Percentiles rank a stretch among this genome's conserved stretches.
Conservation (phyloP, 1,140 invertebrate species). For the Bombus sibiricus region DNA sequence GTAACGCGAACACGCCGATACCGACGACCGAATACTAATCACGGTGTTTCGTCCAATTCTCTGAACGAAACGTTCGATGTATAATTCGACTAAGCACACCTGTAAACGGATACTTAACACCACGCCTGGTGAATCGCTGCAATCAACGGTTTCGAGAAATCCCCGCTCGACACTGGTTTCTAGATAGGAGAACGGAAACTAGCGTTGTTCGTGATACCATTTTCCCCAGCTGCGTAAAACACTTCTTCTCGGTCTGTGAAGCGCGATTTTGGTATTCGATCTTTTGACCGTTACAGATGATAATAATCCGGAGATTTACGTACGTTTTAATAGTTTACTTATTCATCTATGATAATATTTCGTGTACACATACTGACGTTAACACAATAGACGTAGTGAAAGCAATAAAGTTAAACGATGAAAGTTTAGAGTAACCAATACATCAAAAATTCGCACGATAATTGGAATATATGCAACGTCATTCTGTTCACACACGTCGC, state of each 20-base stretch:
- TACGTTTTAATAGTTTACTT: too few relatives aligned
- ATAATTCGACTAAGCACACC: conserved; percentile 34
- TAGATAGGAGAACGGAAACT: background rate
- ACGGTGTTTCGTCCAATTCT: background rate
- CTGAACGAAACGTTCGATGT: background rate
- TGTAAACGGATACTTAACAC: conserved; percentile 12
- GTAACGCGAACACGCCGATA: conserved; percentile 14
- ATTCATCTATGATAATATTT: background rate
- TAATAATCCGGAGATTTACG: background rate
- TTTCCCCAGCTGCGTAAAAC: background rate
- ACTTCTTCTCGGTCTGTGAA: background rate
- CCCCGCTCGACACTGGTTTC: background rate
- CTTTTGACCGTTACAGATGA: background rate
- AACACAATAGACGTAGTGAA: background rate
- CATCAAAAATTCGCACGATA: background rate
- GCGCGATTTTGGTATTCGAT: background rate
- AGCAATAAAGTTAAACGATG: background rate
- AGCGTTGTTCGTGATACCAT: background rate
- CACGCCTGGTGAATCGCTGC: background rate
- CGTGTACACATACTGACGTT: background rate
- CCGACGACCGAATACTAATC: conserved; percentile 44
- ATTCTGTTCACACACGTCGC: background rate
- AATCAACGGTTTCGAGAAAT: conserved; percentile 3
- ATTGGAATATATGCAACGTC: background rate
- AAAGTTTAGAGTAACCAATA: background rate